Percentiles rank a stretch among this genome's conserved stretches.
phyloP scores from a whole-genome alignment of 2,888 invertebrate species.

The Caenorhabditis becei region DNA sequence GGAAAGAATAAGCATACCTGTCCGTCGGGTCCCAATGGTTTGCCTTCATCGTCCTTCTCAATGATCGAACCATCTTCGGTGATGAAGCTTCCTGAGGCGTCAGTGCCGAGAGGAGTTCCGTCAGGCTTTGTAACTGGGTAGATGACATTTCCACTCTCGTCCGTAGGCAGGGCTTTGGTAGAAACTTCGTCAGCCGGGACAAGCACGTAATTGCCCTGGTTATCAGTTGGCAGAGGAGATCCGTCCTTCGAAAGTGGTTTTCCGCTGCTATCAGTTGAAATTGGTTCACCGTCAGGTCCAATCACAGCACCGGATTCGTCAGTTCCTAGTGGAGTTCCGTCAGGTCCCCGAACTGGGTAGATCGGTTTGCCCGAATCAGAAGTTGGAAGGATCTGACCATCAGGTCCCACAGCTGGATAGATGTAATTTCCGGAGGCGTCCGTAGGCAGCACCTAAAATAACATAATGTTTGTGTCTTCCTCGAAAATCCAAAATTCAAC shows the following conservation, averaged over 20 bases:
- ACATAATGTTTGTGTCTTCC: no score
- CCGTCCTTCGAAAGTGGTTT: constrained; percentile 61
- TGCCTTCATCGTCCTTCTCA: constrained; percentile 63
- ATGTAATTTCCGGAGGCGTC: constrained; percentile 42
- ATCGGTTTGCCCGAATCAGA: no score
- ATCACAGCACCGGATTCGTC: no score
- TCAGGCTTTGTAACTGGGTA: constrained; percentile 56
- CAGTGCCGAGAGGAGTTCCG: constrained; percentile 57
- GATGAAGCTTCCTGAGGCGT: constrained; percentile 41
- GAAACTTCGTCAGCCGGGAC: constrained; percentile 31
- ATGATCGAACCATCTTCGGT: constrained; percentile 51
- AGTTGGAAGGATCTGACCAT: constrained; percentile 41
- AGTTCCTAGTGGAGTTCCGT: constrained; percentile 61
- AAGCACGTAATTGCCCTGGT: constrained; percentile 42
- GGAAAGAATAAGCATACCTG: no score
- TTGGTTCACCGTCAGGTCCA: constrained; percentile 30
- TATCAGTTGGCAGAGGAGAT: constrained; percentile 57
- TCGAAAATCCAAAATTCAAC: no score
- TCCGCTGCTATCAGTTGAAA: constrained; percentile 54
- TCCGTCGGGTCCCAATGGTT: constrained; percentile 65
- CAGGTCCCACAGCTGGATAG: constrained; percentile 37
- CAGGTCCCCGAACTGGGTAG: constrained; percentile 53
- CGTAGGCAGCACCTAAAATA: constrained; percentile 54
- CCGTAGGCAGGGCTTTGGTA: constrained; percentile 51
- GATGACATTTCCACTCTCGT: constrained; percentile 45